Evolutionary conservation across 2,113 vertebrate species (phyloP).

Genomic region (Turnix velox): DNA sequence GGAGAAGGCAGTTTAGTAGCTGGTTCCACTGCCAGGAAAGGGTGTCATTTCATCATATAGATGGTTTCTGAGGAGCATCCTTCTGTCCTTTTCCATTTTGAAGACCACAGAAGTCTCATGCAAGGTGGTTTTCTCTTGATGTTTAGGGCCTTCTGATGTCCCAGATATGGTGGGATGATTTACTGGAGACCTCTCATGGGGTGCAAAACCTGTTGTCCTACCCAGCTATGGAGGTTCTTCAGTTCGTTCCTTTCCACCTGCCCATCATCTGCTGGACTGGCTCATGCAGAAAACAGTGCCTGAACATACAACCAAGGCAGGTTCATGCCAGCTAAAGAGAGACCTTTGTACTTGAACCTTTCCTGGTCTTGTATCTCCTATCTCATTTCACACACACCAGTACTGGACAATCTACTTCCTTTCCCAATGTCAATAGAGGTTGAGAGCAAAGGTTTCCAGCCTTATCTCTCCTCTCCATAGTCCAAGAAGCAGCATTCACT

Average conservation of each 20-base stretch:
- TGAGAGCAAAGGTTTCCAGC: not conserved
- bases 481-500: not conserved
- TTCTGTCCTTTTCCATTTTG: not conserved
- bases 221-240: not conserved
- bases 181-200: not conserved
- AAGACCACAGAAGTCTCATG: not conserved
- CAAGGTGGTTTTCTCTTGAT: not conserved
- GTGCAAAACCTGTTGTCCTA: not conserved
- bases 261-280: not conserved
- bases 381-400: not conserved
- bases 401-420: not conserved
- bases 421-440: not conserved
- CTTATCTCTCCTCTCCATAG: not conserved
- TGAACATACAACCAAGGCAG: not conserved
- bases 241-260: not conserved
- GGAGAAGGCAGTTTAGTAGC: not conserved
- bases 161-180: not conserved
- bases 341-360: not conserved
- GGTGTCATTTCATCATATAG: not conserved
- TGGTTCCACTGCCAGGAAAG: not conserved
- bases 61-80: not conserved
- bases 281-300: not conserved
- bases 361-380: not conserved
- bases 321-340: not conserved
- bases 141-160: not conserved